Conservation (phyloP, 2,797 vertebrate genomes). For the Pogonophryne albipinna region DNA sequence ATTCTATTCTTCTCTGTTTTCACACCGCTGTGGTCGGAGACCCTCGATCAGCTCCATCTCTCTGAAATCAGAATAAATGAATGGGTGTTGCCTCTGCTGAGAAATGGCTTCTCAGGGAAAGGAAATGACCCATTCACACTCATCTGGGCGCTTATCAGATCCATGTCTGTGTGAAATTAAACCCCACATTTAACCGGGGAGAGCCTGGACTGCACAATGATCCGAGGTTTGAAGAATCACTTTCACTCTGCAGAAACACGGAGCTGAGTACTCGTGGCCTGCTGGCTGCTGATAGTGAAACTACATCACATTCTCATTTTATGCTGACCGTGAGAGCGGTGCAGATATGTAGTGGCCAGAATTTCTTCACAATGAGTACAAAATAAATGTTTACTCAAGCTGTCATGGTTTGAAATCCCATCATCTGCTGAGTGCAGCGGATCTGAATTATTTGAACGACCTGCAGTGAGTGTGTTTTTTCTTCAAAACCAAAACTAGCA, state of each 20-base stretch:
- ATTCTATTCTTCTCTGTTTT: background rate
- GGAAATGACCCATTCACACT: constrained; percentile 56
- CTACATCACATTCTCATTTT: constrained; percentile 50
- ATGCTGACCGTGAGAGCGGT: constrained; percentile 48
- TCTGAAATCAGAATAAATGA: constrained; percentile 41
- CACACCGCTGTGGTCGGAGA: constrained; percentile 5
- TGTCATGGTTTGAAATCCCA: constrained; percentile 60
- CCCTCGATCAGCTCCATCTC: background rate
- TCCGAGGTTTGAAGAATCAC: constrained; percentile 49
- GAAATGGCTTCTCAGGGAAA: constrained; percentile 27
- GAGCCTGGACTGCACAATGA: constrained; percentile 32
- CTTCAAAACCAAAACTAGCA: background rate
- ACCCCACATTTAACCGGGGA: constrained; percentile 26
- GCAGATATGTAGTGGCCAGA: constrained; percentile 16
- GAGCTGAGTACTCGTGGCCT: constrained; percentile 54
- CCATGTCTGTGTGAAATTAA: constrained; percentile 57
- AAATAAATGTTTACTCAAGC: constrained; percentile 63
- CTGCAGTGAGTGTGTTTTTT: constrained; percentile 19
- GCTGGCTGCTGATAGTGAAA: constrained; percentile 58
- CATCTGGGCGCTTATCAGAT: constrained; percentile 57
- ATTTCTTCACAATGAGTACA: constrained; percentile 43
- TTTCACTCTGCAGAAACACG: constrained; percentile 45
- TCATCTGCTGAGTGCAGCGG: constrained; percentile 53
- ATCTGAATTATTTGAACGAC: constrained; percentile 33
- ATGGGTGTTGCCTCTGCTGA: constrained; percentile 34